These are phyloP conservation scores for Helleia helle DNA, from an alignment of 2,888 invertebrate species.

Conservation along the genomic window DNA sequence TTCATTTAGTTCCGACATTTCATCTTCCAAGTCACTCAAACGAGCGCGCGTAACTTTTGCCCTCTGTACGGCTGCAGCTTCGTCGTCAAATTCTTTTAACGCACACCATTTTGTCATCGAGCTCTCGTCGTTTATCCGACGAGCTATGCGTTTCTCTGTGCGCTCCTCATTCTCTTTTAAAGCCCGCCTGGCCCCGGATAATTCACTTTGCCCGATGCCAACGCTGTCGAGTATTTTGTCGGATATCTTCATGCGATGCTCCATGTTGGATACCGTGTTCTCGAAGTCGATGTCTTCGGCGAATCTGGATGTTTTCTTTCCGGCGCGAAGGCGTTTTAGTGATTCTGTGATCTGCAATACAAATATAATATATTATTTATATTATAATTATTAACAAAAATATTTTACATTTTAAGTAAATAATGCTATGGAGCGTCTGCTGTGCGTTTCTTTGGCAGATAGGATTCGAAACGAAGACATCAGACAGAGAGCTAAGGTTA, in stretches of 20 bases:
- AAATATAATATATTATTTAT: too few relatives aligned
- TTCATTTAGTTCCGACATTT: conserved; percentile 82
- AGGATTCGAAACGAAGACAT: too few relatives aligned
- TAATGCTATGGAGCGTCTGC: too few relatives aligned
- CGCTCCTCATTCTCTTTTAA: conserved; percentile 62
- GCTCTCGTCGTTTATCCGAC: conserved; percentile 53
- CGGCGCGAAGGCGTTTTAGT: conserved; percentile 74
- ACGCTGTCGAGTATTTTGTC: conserved; percentile 78
- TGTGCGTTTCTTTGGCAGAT: too few relatives aligned
- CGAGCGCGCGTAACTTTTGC: conserved; percentile 80
- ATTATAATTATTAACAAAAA: too few relatives aligned
- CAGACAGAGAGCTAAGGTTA: too few relatives aligned
- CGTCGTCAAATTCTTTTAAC: conserved; percentile 61
- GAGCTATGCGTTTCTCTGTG: conserved; percentile 59
- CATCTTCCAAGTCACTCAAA: conserved; percentile 81
- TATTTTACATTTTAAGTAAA: too few relatives aligned
- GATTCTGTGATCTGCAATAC: conserved; percentile 73
- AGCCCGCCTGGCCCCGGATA: conserved; percentile 62
- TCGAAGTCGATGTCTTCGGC: conserved; percentile 78
- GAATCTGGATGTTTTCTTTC: conserved; percentile 73
- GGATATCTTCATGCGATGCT: conserved; percentile 73
- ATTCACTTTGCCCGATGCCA: conserved; percentile 74
- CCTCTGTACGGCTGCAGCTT: conserved; percentile 75
- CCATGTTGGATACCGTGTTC: conserved; percentile 70
- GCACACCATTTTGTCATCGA: conserved; percentile 78